A percentile compares a stretch with the other conserved stretches of the same genome.
Conservation (phyloP, 1,140 invertebrate genomes). For the Aphaenogaster ashmeadi region DNA sequence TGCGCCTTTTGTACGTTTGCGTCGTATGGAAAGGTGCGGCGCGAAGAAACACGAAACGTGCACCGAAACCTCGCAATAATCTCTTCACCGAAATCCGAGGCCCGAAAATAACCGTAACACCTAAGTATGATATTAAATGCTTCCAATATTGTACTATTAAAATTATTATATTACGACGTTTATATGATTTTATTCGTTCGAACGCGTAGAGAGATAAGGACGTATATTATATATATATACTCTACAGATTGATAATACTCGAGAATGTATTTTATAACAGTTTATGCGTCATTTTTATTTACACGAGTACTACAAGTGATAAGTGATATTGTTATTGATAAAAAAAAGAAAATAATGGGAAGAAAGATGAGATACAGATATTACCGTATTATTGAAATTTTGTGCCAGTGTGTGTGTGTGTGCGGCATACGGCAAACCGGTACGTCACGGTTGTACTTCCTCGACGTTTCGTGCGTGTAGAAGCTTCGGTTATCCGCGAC, state of each 20-base stretch:
- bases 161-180: constrained; percentile 80
- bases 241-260: constrained; percentile 86
- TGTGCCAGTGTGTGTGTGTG: constrained; percentile 66
- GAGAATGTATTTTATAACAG: constrained; percentile 88
- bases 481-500: constrained; percentile 87
- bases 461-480: constrained; percentile 78
- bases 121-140: constrained; percentile 85
- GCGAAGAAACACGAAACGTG: constrained; percentile 37
- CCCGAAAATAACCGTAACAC: constrained; percentile 67
- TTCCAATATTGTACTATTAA: constrained; percentile 85
- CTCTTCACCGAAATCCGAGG: constrained; percentile 78
- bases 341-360: constrained; percentile 66
- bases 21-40: constrained; percentile 22
- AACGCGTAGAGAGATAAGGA: constrained; percentile 79
- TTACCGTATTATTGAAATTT: constrained; percentile 66
- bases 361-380: constrained; percentile 71
- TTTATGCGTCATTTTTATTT: constrained; percentile 87
- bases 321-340: constrained; percentile 87
- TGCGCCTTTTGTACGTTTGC: constrained; percentile 32
- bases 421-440: constrained; percentile 64
- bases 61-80: constrained; percentile 75
- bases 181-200: constrained; percentile 86
- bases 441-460: constrained; percentile 81
- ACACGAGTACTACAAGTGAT: constrained; percentile 86
- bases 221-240: constrained; percentile 74